phyloP scores from a whole-genome alignment of 2,797 vertebrate genomes.

The Smutsia temminckii region DNA sequence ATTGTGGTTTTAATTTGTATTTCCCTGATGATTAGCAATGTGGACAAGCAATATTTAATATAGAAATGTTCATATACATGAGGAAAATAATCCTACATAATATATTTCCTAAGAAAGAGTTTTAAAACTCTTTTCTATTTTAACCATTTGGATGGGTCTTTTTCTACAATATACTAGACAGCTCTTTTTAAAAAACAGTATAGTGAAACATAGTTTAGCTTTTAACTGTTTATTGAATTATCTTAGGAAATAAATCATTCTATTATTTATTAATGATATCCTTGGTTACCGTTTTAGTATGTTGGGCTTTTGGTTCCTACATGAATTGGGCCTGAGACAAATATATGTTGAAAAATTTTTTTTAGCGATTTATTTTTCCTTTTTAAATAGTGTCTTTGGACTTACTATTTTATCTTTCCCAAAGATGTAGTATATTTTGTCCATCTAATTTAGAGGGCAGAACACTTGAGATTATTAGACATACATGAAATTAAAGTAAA shows the following conservation, averaged over 20 bases:
- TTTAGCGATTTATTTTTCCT: neutral
- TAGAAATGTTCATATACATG: neutral
- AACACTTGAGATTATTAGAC: slow-evolving; percentile 35
- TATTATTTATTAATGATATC: neutral
- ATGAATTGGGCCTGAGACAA: neutral
- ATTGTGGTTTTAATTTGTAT: too few species aligned
- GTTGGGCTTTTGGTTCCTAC: neutral
- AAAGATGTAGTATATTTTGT: neutral
- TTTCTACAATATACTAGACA: neutral
- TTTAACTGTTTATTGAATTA: slow-evolving; percentile 7
- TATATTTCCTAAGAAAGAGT: neutral
- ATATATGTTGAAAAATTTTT: neutral
- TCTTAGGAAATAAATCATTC: neutral
- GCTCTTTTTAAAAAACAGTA: neutral
- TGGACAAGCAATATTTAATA: neutral
- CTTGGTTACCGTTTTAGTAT: neutral
- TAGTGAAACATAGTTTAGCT: neutral
- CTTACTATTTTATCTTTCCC: neutral
- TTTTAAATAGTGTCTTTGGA: neutral
- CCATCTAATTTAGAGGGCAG: neutral
- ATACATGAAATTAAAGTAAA: slow-evolving; percentile 14
- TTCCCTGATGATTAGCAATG: too few species aligned
- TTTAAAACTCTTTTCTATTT: neutral
- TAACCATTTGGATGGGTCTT: neutral
- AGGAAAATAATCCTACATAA: neutral